Evolutionary conservation across 2,888 invertebrate genomes (phyloP), one percentile per base, ranked within the genome.

Genomic region (Thereva unica): DNA sequence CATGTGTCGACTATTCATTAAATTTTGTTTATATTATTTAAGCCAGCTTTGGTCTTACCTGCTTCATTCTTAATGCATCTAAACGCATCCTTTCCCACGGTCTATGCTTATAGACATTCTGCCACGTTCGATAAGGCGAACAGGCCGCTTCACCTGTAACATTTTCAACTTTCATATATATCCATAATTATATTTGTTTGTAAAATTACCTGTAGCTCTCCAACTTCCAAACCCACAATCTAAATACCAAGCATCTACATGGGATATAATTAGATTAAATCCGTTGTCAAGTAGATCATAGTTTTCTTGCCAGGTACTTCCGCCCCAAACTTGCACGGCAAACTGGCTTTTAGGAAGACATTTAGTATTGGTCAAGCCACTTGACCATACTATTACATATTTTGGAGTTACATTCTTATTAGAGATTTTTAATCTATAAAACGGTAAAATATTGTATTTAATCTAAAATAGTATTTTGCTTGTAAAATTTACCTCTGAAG

Each of bases 221-320:
- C 93, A 93, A 71, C 88, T 88, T 0, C 92, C 92, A 77, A 91
- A 92, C 1, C 93, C 93, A 76, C 93, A 93, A 78, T 93, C 93
- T 71, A 93, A 83, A 80, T 93, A 93, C 91, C 92, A 92, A 4
- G 92, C 91, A 77, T 93, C 93, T 64, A 92, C 92, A 80, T 93
- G 93, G 10, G 92, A 92, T 67, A 93, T 80, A 66, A 94, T 88
- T 59, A 92, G 83, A 66, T 88, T 86, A 80, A 88, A 93, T 3
- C 92, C 93, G 66, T 89, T 89, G 71, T 89, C 86, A 35, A 93
- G 80, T 4, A 93, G 84, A 69, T 90, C 90, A 5, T 87, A 85
- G 10, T 92, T 91, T 76, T 91, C 91, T 2, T 89, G 86, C 90
- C 93, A 93, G 52, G 87, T 87, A 72, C 90, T 91, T 0, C 89